These are phyloP conservation scores for Macaria notata DNA, from an alignment of 2,888 invertebrate genomes.

Conservation along the genomic window DNA sequence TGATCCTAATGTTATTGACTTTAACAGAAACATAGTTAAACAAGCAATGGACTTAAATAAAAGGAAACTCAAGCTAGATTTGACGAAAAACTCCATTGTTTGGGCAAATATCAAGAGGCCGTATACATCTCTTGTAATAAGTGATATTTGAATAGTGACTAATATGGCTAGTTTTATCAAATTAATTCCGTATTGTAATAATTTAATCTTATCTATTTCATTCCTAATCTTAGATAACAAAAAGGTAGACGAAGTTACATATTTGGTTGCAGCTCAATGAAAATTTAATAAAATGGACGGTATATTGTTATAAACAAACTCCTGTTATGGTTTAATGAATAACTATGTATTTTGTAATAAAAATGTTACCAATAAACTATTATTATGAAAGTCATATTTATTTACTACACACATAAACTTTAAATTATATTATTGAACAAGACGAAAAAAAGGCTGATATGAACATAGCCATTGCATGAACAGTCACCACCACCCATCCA, in stretches of 20 bases:
- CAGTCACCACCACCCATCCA: no score
- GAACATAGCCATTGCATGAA: no score
- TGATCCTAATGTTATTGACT: slow-evolving; percentile 87
- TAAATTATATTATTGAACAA: slow-evolving; percentile 13
- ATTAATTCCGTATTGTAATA: slow-evolving; percentile 30
- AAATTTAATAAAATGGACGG: no score
- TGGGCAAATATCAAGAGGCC: slow-evolving; percentile 55
- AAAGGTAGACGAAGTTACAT: neutral
- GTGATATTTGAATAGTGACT: slow-evolving; percentile 44
- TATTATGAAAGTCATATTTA: slow-evolving; percentile 11
- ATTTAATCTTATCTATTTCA: slow-evolving; percentile 12
- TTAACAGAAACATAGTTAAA: slow-evolving; percentile 85
- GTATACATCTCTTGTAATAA: slow-evolving; percentile 60
- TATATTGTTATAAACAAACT: neutral
- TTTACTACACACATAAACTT: slow-evolving; percentile 14
- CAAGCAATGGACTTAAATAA: slow-evolving; percentile 85
- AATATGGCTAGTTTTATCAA: neutral
- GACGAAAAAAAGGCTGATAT: neutral
- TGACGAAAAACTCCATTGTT: slow-evolving; percentile 68
- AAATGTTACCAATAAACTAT: slow-evolving; percentile 18
- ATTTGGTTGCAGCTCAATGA: neutral
- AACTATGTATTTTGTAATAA: slow-evolving; percentile 4
- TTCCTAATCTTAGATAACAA: slow-evolving; percentile 9
- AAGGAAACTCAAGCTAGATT: slow-evolving; percentile 83
- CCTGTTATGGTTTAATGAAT: slow-evolving; percentile 9